Conservation (phyloP, 64 coral and sea anemone genomes). For the Stichodactyla mertensii region DNA sequence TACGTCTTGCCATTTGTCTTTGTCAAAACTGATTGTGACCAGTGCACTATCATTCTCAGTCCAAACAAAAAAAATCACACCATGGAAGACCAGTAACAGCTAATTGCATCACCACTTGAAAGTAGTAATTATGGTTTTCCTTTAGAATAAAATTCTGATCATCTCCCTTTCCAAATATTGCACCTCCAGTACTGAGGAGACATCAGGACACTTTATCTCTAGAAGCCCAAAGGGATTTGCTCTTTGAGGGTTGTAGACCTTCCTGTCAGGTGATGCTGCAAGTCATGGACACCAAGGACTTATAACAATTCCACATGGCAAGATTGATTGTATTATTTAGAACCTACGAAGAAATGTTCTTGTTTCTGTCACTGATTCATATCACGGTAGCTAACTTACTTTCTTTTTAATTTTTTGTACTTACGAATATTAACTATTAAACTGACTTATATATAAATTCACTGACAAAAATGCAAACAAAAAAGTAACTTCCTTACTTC, state of each 20-base stretch:
- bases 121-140: not conserved
- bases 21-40: slow-evolving; percentile 32
- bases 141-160: not conserved
- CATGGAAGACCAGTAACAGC: slow-evolving; percentile 33
- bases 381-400: no score
- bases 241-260: not conserved
- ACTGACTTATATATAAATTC: no score
- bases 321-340: not conserved
- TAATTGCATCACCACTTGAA: slow-evolving; percentile 27
- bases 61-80: slow-evolving; percentile 45
- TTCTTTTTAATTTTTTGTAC: no score
- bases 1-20: not conserved
- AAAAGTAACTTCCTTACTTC: not conserved
- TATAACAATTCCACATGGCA: not conserved
- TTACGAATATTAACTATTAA: no score
- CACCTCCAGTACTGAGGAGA: not conserved
- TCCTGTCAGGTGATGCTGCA: not conserved
- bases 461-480: not conserved
- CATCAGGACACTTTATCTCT: not conserved
- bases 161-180: not conserved
- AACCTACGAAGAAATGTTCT: no score
- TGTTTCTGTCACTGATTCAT: no score
- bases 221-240: not conserved
- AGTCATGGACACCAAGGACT: not conserved
- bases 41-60: slow-evolving; percentile 18